Base-by-base conservation (phyloP, 2,888 invertebrate species). In the Macropis europaea region DNA sequence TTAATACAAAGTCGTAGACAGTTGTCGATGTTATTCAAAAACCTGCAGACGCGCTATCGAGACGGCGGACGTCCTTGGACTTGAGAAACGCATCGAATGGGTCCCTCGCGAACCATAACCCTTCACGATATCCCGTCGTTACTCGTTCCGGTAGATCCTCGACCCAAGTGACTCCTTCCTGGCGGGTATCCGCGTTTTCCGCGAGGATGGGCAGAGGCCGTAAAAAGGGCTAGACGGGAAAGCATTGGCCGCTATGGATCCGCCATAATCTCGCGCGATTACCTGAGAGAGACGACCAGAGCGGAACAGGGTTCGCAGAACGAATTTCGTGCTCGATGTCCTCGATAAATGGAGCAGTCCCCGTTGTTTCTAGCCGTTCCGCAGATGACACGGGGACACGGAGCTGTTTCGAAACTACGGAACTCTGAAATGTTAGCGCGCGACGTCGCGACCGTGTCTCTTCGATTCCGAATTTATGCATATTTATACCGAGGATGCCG, bases 41-140 rank as follows among this genome's bases (percentile, higher is more conserved):
- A 36, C 19, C 13, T 54, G 19, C 54, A 45, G 45, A 43, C 52
- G 19, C 9, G 9, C 54, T 36, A 24, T 19, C 28, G 17, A 28
- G 15, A 30, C 30, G 28, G 28, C 34, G 28, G 28, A 36, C 24
- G 66, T 61, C 66, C 66, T 66, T 63, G 57, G 47, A 63, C 57
- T 63, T 30, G 66, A 36, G n/a, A 45, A 36, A 50, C 36, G 45
- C 13, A 36, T 24, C 30, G 24, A 30, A 45, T 24, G 38, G 4
- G 17, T 52, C 62, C 63, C 66, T 7, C 13, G 66, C 13, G 62
- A 43, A 62, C 45, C 32, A 36, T 62, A 52, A 52, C 17, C 47
- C 15, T 28, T 26, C 6, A 3, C 47, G n/a, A 38, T 56, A 22
- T 40, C 22, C 56, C 26, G n/a, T 30, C 22, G 30, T 38, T 48